These are phyloP conservation scores for Festucalex cinctus DNA, from an alignment of 2,113 vertebrate species.

Conservation along the genomic window DNA sequence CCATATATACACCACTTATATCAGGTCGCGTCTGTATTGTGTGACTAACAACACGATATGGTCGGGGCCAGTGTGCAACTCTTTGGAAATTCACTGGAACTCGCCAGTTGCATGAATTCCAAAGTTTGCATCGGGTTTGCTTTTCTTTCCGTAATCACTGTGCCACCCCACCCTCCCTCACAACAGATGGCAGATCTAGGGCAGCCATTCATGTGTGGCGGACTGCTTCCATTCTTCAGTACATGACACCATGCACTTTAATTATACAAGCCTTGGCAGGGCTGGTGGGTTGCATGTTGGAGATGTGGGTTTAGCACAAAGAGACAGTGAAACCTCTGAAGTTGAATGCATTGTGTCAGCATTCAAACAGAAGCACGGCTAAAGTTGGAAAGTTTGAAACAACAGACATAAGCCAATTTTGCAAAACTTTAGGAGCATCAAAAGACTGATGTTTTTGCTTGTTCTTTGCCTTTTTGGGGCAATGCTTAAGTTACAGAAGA, in stretches of 20 bases:
- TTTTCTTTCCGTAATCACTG: conserved; percentile 20
- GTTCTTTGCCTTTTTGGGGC: no score
- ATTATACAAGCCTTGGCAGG: conserved; percentile 35
- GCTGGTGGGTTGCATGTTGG: conserved; percentile 26
- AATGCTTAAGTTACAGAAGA: no score
- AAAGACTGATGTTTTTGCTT: no score
- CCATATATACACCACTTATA: conserved; percentile 34
- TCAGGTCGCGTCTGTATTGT: conserved; percentile 65
- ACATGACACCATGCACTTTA: conserved; percentile 39
- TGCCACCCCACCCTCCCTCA: background rate
- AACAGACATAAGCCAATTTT: no score
- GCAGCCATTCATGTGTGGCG: conserved; percentile 28
- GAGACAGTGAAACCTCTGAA: conserved; percentile 12
- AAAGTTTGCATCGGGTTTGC: conserved; percentile 61
- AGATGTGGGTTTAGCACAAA: conserved; percentile 50
- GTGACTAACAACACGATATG: conserved; percentile 49
- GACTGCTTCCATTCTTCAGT: conserved; percentile 25
- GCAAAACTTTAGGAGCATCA: background rate
- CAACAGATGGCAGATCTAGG: conserved; percentile 30
- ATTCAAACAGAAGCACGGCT: background rate
- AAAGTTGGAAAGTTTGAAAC: no score
- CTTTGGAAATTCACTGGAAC: conserved; percentile 71
- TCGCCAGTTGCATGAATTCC: conserved; percentile 74
- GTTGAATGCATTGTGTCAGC: background rate
- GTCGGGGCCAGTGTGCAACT: conserved; percentile 58